Percentiles rank a stretch among this genome's conserved stretches.
These are phyloP conservation scores for Drosophila punjabiensis DNA, from an alignment of 1,140 invertebrate genomes.

Conservation along the genomic window DNA sequence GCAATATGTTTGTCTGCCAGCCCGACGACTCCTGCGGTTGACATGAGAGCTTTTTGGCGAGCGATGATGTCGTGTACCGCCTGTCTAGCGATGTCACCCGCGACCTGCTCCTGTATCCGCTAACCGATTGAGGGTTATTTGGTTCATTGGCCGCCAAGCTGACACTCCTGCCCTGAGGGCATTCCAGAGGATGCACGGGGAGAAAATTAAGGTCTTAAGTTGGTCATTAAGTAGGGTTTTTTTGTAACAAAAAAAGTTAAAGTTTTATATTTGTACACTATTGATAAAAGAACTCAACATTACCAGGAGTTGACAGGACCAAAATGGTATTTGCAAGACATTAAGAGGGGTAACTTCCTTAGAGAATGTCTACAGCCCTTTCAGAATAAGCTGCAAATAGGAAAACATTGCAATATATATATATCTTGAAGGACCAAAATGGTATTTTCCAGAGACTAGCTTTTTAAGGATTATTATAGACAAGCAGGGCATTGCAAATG, in stretches of 20 bases:
- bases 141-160: constrained; percentile 72
- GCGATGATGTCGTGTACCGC: constrained; percentile 47
- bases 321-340: no score
- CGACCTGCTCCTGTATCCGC: constrained; percentile 5
- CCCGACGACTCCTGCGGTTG: constrained; percentile 68
- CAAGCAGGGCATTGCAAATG: no score
- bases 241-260: neutral
- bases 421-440: neutral
- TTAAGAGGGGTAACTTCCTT: no score
- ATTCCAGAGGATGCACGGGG: neutral
- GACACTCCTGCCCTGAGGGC: constrained; percentile 27
- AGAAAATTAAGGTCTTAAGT: neutral
- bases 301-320: neutral
- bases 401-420: no score
- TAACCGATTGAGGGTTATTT: constrained; percentile 66
- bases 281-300: neutral
- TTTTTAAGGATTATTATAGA: no score
- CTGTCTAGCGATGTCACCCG: constrained; percentile 47
- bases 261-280: neutral
- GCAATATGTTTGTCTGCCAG: constrained; percentile 49
- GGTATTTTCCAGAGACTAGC: no score
- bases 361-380: no score
- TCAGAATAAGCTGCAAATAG: no score
- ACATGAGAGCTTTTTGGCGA: constrained; percentile 66
- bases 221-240: neutral